Conservation (phyloP, 2,113 vertebrate species). For the Apistogramma diplotaenia region DNA sequence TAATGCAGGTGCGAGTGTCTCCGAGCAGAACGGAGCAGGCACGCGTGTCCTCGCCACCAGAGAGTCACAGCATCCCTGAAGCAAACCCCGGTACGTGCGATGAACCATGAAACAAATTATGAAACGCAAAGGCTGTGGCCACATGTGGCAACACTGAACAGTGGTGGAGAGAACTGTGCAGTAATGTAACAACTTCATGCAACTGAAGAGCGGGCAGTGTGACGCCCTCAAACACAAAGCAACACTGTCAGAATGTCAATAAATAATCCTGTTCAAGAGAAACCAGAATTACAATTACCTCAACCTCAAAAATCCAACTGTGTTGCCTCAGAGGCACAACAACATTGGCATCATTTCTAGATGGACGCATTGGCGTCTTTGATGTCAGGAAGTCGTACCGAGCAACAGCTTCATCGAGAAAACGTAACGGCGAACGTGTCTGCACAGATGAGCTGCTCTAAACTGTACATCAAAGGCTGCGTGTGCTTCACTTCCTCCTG, state of each 20-base stretch:
- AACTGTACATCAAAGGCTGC: background rate
- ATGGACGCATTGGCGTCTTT: background rate
- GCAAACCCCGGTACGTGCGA: conserved; percentile 65
- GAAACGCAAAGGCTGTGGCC: background rate
- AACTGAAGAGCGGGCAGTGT: background rate
- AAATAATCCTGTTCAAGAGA: too few relatives aligned
- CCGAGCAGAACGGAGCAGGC: conserved; percentile 68
- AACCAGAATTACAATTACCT: too few relatives aligned
- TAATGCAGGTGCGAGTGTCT: conserved; percentile 73
- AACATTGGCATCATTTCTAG: background rate
- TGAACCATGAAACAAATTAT: background rate
- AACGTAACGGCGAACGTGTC: background rate
- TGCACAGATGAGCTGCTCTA: background rate
- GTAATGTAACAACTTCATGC: background rate
- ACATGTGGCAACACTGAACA: background rate
- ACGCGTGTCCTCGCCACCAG: conserved; percentile 50
- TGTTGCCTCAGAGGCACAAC: background rate
- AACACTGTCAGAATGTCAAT: too few relatives aligned
- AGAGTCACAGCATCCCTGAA: conserved; percentile 57
- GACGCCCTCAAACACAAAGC: too few relatives aligned
- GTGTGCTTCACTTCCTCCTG: conserved; percentile 1
- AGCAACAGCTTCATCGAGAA: background rate
- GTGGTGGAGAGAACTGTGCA: background rate
- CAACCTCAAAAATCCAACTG: too few relatives aligned
- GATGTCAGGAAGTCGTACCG: background rate